Conservation (phyloP, 2,888 invertebrate species). For the Epinotia brunnichana region DNA sequence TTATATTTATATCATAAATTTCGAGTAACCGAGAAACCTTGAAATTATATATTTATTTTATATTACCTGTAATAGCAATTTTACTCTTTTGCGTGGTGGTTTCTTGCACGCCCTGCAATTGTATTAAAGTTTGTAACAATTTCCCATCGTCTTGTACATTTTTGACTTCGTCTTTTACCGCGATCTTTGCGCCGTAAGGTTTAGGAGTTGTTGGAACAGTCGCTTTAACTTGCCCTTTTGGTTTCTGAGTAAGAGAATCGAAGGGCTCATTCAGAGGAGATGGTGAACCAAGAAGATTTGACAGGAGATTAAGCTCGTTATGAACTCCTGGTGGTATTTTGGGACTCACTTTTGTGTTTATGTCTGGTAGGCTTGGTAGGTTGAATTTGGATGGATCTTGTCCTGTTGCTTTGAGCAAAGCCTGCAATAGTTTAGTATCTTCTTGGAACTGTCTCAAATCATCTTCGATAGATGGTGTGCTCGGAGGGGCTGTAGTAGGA, state of each 20-base stretch:
- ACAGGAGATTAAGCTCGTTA: constrained; percentile 67
- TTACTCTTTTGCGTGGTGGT: constrained; percentile 72
- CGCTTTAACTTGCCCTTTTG: constrained; percentile 56
- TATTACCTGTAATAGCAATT: constrained; percentile 73
- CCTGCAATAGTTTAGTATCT: constrained; percentile 78
- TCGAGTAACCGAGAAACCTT: neutral
- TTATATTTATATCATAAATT: neutral
- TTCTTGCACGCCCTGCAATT: constrained; percentile 77
- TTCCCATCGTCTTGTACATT: constrained; percentile 74
- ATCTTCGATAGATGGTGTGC: constrained; percentile 72
- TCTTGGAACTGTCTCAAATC: constrained; percentile 80
- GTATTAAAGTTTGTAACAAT: constrained; percentile 78
- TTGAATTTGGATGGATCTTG: constrained; percentile 78
- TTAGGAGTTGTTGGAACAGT: constrained; percentile 59
- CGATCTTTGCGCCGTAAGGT: constrained; percentile 73
- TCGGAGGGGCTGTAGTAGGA: constrained; percentile 61
- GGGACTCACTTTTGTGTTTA: constrained; percentile 69
- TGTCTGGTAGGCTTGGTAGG: constrained; percentile 69
- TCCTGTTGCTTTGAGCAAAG: constrained; percentile 76
- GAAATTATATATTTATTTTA: neutral
- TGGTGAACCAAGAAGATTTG: constrained; percentile 71
- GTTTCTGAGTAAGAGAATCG: constrained; percentile 65
- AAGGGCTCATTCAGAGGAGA: constrained; percentile 71
- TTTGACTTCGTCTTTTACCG: constrained; percentile 70
- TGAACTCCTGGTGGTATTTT: constrained; percentile 55